phyloP scores from a whole-genome alignment of 2,797 vertebrate genomes.

The Scomberomorus guttatus region DNA sequence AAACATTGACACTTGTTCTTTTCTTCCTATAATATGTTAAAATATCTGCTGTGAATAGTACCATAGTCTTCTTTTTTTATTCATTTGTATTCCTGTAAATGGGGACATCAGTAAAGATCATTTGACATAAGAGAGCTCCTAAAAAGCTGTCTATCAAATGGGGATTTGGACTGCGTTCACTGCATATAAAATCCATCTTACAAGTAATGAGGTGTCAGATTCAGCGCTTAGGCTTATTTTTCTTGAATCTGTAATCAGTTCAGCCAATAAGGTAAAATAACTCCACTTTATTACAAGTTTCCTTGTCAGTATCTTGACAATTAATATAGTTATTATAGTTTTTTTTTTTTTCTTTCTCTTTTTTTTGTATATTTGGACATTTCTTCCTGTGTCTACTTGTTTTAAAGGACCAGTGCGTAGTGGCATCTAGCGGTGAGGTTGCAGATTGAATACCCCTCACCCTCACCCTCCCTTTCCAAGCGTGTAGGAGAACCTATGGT shows the following conservation, averaged over 20 bases:
- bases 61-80: not conserved
- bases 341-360: too few species aligned
- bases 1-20: not conserved
- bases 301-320: too few species aligned
- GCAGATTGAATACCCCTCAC: too few species aligned
- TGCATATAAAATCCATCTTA: not conserved
- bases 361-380: too few species aligned
- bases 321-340: too few species aligned
- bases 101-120: not conserved
- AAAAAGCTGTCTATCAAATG: not conserved
- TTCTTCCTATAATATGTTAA: not conserved
- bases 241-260: not conserved
- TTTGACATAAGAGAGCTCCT: not conserved
- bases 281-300: not conserved
- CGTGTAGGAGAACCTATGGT: too few species aligned
- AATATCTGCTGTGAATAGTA: not conserved
- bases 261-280: not conserved
- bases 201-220: not conserved
- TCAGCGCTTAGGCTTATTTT: not conserved
- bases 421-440: too few species aligned
- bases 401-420: too few species aligned
- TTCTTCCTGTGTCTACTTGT: too few species aligned
- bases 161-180: not conserved
- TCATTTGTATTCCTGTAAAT: conserved; percentile 17
- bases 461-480: too few species aligned